Evolutionary conservation across 2,113 vertebrate genomes (phyloP).

Genomic region (Myiozetetes cayanensis): DNA sequence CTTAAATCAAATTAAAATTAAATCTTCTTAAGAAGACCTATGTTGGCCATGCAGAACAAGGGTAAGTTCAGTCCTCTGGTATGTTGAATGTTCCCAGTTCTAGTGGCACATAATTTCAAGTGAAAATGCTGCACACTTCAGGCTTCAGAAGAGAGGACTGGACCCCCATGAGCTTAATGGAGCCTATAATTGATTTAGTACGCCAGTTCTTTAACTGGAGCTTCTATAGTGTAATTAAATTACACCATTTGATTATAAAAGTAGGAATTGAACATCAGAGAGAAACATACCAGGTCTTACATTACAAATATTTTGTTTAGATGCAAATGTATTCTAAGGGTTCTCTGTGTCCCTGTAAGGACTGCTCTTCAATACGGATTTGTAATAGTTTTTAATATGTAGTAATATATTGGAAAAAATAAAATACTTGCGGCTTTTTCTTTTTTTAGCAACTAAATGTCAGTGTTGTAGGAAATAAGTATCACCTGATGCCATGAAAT

Average conservation of each 20-base stretch:
- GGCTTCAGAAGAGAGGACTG: neutral
- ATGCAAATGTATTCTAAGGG: neutral
- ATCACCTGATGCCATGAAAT: neutral
- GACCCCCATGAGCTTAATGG: neutral
- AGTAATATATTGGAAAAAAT: neutral
- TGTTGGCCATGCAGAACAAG: neutral
- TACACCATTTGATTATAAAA: neutral
- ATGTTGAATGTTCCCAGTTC: neutral
- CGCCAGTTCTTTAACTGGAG: neutral
- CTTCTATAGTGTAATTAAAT: neutral
- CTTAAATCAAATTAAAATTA: neutral
- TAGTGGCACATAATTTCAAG: neutral
- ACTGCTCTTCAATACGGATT: neutral
- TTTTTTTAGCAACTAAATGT: neutral
- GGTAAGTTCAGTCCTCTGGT: neutral
- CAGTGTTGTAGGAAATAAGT: neutral
- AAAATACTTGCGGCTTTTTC: neutral
- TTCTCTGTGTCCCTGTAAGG: neutral
- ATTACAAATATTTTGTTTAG: neutral
- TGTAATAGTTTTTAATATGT: neutral
- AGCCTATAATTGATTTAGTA: neutral
- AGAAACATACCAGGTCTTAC: neutral
- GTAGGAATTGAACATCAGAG: neutral
- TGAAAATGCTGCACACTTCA: neutral
- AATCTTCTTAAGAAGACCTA: neutral